Conservation (phyloP, 2,797 vertebrate species). For the Tamandua tetradactyla region DNA sequence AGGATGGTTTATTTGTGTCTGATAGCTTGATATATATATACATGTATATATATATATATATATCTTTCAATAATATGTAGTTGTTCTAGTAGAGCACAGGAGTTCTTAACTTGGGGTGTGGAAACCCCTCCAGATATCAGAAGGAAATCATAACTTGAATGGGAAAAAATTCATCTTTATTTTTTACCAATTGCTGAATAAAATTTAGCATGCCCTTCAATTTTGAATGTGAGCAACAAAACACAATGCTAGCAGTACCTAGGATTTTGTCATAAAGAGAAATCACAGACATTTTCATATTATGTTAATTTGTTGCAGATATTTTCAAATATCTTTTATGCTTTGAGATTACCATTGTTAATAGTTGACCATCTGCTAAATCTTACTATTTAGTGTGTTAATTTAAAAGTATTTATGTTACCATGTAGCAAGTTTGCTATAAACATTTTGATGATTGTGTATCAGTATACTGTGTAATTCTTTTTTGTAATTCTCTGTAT, state of each 20-base stretch:
- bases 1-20: conserved; percentile 82
- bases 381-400: neutral
- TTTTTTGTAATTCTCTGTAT: neutral
- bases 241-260: neutral
- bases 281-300: neutral
- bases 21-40: conserved; percentile 73
- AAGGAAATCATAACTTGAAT: neutral
- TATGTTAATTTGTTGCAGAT: neutral
- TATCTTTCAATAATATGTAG: conserved; percentile 55
- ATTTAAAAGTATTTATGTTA: neutral
- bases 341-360: conserved; percentile 16
- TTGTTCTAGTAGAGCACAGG: conserved; percentile 70
- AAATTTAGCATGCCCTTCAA: neutral
- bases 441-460: neutral
- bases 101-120: neutral
- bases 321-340: neutral
- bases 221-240: conserved; percentile 10
- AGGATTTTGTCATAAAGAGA: neutral
- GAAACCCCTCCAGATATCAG: neutral
- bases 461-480: neutral
- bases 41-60: neutral
- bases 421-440: neutral
- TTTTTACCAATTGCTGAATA: neutral
- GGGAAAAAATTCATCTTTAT: neutral
- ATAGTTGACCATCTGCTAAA: neutral